Conservation (phyloP, 2,113 vertebrate species). For the Grantiella picta region DNA sequence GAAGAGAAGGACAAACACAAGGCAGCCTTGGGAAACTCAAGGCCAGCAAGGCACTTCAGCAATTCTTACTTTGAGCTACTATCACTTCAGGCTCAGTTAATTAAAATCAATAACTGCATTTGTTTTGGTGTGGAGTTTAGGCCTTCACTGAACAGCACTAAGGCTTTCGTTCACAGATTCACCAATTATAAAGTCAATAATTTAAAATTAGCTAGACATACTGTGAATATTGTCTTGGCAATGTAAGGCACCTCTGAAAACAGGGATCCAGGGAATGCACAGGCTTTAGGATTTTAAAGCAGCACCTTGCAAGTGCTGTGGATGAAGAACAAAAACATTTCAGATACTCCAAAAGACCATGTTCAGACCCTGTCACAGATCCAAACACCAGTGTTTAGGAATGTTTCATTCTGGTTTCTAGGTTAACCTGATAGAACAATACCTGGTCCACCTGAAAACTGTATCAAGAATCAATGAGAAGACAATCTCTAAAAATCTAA, state of each 20-base stretch:
- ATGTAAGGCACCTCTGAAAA: background rate
- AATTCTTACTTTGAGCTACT: background rate
- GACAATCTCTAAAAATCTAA: background rate
- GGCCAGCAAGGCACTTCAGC: background rate
- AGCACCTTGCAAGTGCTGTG: background rate
- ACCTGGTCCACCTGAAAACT: background rate
- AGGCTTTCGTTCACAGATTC: constrained; percentile 11
- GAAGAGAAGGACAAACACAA: background rate
- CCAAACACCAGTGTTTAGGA: background rate
- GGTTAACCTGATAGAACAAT: background rate
- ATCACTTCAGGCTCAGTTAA: constrained; percentile 5
- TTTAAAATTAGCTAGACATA: constrained; percentile 30
- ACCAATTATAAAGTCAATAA: constrained; percentile 29
- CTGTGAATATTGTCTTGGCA: constrained; percentile 1
- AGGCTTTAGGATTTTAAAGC: background rate
- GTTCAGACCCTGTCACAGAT: background rate
- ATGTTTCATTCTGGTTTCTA: background rate
- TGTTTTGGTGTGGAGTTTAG: constrained; percentile 40
- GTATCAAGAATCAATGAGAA: background rate
- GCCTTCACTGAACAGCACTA: background rate
- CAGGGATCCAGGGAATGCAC: background rate
- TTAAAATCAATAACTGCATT: constrained; percentile 61
- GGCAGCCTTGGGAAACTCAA: background rate
- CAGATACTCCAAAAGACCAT: background rate
- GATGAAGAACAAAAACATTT: background rate